Base-by-base conservation (phyloP, 37 sponge, comb jelly and placozoan species). In the Bolinopsis microptera region DNA sequence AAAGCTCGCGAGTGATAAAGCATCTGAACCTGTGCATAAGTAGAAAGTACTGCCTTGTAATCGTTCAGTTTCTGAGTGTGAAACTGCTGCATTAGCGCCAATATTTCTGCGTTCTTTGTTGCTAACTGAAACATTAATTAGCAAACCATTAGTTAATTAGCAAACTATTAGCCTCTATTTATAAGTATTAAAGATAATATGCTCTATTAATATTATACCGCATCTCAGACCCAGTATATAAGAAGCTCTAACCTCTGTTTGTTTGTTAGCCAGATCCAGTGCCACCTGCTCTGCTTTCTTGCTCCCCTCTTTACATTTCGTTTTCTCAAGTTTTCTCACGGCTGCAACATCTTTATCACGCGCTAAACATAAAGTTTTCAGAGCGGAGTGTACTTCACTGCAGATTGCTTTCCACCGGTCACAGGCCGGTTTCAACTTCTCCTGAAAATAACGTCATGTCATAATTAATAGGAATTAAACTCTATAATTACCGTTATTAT, bases 241-340 rank as follows among this genome's bases (percentile, higher is more conserved):
- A 67, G 18, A 67, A 21, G 18, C 68, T 67, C 68, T 67, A 27
- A 86, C 90, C 90, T 86, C 90, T 33, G 61, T 41, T 26, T 86
- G 90, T 40, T 86, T 86, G 27, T 28, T 18, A 28, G 90, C 90
- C 48, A 86, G 36, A 86, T 86, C 90, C 26, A 5, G 30, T 27
- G 90, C 41, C 26, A 86, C 90, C 31, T 86, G 90, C 61, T 86
- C 36, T 30, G 90, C 90, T 38, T 86, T 86, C 90, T 86, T 86
- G 28, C 90, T 86, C 2, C 90, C 90, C 61, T 86, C 90, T 48
- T 86, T 86, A 0, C 32, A 28, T 41, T 86, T 86, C 2, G 90
- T 86, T 38, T 86, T 86, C 90, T 86, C 90, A 13, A 86, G 61
- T n/a, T 40, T 34, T 26, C 48, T 86, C 48, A 86, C 36, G 3